Base-by-base conservation (phyloP, 2,113 vertebrate genomes). In the Typhlomys cinereus region DNA sequence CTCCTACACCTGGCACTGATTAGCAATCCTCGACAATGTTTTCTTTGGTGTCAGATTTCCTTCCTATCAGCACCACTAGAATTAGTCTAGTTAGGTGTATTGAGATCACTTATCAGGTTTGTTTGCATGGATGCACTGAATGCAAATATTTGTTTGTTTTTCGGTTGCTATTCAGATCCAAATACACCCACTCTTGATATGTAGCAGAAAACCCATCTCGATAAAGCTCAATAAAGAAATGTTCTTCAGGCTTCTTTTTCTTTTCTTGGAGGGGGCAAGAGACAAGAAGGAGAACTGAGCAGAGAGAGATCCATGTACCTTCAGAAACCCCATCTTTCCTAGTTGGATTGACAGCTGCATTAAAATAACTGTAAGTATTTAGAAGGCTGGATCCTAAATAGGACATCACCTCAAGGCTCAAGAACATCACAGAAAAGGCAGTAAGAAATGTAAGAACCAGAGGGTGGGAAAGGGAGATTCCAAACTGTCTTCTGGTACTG, bases 81-180 rank as follows among this genome's bases (percentile, higher is more conserved):
- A n/a, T 36, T 54, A 86, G 29, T 92, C 44, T 92, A 85, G 12
- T 50, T 79, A 67, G 9, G 27, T 21, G 59, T 57, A 79, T 8
- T 34, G 34, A 8, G 13, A n/a, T 94, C 41, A 21, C 1, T 14
- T 50, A n/a, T 78, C 25, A 61, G 83, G 25, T 48, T 85, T 88
- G 41, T 20, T 91, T 71, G 36, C 9, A 83, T 4, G 27, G 57
- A 34, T 4, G 29, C 29, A 54, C 1, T 67, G 46, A 90, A 39
- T 88, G 27, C 75, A 79, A 91, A 67, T 71, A 88, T 88, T 84
- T 85, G 25, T 57, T 90, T 85, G n/a, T 92, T 85, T 6, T 21
- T 59, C 39, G 76, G 27, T 41, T 93, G 84, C 61, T 78, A 84
- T 94, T 94, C 59, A 66, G 76, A 25, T 91, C 15, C 4, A 74